These are phyloP conservation scores for Ooceraea biroi DNA, from an alignment of 1,140 invertebrate genomes.

Conservation along the genomic window DNA sequence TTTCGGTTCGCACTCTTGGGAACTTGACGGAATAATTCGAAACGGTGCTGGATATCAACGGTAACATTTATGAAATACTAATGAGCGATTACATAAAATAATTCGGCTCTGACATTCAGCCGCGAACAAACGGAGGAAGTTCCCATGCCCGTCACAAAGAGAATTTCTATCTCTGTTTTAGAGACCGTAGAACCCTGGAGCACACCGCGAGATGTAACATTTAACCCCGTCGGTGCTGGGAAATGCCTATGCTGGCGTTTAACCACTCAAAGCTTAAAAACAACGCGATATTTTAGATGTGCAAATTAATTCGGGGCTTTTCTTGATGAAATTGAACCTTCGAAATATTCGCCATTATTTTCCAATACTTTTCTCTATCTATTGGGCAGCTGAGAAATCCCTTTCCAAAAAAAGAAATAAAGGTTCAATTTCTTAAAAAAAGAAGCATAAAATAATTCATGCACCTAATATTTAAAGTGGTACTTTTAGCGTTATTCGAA, in stretches of 20 bases:
- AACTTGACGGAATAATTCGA: slow-evolving; percentile 1
- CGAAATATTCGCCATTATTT: no score
- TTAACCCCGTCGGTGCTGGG: slow-evolving; percentile 4
- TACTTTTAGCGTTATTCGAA: no score
- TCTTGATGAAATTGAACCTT: no score
- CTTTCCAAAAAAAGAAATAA: no score
- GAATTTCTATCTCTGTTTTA: slow-evolving; percentile 3
- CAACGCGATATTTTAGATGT: neutral
- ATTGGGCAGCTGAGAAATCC: no score
- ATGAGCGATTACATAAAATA: slow-evolving; percentile 29
- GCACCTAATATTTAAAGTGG: no score
- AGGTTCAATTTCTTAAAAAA: no score
- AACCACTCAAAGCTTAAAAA: neutral
- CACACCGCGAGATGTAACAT: neutral
- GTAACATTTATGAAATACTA: slow-evolving; percentile 32
- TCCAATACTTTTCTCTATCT: no score
- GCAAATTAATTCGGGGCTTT: no score
- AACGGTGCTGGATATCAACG: neutral
- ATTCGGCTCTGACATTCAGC: slow-evolving; percentile 6
- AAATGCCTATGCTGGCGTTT: slow-evolving; percentile 2
- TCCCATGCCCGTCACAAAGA: neutral
- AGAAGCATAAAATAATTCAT: no score
- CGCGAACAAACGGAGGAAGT: slow-evolving; percentile 38
- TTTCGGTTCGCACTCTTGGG: neutral
- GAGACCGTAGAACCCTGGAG: neutral